phyloP scores from a whole-genome alignment of 2,113 vertebrate species.

The Leiothrix lutea region DNA sequence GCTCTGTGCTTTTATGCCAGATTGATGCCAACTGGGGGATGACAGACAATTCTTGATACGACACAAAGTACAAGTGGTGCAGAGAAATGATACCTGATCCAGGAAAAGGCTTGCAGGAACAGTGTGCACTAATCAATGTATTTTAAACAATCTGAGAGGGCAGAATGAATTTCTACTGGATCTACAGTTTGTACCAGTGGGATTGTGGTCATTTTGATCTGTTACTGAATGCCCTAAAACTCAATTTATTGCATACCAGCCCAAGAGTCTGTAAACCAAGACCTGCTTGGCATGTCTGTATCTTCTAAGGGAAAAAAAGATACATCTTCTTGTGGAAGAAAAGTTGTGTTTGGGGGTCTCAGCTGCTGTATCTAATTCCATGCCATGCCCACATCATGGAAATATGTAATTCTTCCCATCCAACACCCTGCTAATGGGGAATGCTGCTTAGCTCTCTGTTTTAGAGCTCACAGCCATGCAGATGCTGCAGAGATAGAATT shows the following conservation, averaged over 20 bases:
- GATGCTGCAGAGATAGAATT: neutral
- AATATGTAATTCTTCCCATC: neutral
- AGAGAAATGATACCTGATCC: neutral
- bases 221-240: neutral
- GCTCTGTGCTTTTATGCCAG: neutral
- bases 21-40: neutral
- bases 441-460: neutral
- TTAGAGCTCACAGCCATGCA: neutral
- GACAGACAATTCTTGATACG: neutral
- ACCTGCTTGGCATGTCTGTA: neutral
- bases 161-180: neutral
- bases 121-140: neutral
- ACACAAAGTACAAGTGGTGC: neutral
- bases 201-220: neutral
- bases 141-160: neutral
- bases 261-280: neutral
- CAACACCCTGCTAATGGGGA: neutral
- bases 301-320: neutral
- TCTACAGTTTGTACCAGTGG: neutral
- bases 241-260: neutral
- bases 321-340: neutral
- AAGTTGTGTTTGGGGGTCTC: neutral
- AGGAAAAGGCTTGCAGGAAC: neutral
- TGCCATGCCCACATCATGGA: neutral
- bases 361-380: neutral